Evolutionary conservation across 2,113 vertebrate species (phyloP).

Genomic region (Dermatemys mawii): DNA sequence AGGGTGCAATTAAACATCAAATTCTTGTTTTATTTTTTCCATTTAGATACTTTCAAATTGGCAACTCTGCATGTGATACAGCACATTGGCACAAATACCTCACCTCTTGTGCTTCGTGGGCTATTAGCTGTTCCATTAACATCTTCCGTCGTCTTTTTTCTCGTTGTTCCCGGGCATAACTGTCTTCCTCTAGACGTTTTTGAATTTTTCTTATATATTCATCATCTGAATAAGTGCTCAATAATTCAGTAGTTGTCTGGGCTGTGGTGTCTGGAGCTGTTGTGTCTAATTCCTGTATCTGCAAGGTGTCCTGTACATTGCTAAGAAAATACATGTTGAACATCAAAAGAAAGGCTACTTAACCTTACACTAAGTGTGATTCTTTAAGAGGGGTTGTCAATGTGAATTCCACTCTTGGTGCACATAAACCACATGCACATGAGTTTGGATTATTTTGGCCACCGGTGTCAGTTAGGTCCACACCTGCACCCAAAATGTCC

Average conservation of each 20-base stretch:
- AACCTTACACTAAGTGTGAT: neutral
- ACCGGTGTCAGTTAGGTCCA: neutral
- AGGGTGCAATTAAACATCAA: neutral
- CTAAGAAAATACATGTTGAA: conserved; percentile 45
- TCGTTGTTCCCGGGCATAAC: conserved; percentile 80
- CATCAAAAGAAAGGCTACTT: neutral
- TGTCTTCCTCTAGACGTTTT: conserved; percentile 85
- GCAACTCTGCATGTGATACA: neutral
- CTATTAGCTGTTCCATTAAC: conserved; percentile 84
- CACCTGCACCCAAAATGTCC: neutral
- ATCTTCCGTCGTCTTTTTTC: conserved; percentile 84
- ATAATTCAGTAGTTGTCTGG: conserved; percentile 48
- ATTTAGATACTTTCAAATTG: neutral
- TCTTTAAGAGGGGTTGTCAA: neutral
- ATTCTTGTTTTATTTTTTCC: neutral
- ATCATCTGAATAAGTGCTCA: conserved; percentile 82
- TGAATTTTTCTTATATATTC: conserved; percentile 89
- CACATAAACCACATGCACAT: neutral
- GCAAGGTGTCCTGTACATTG: neutral
- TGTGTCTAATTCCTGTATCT: conserved; percentile 27
- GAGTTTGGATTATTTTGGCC: neutral
- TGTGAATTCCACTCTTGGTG: neutral
- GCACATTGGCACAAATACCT: neutral
- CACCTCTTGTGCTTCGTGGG: conserved; percentile 87
- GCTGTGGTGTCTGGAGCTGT: neutral